Evolutionary conservation across 2,113 vertebrate species (phyloP).

Genomic region (Anguilla japonica): DNA sequence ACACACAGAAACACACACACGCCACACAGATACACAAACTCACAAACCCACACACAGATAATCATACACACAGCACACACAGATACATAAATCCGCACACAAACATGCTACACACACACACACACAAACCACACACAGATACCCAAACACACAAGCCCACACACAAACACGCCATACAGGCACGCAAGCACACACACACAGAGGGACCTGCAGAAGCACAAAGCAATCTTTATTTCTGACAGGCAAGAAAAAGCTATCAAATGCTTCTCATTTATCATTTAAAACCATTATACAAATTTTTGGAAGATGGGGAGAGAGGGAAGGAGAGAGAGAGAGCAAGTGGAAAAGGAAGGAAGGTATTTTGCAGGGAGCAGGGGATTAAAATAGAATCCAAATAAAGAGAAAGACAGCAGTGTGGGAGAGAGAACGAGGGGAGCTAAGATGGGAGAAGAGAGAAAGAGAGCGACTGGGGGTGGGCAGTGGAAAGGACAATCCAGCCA

Average conservation of each 20-base stretch:
- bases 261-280: conserved; percentile 63
- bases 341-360: conserved; percentile 39
- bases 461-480: background rate
- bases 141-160: too few relatives aligned
- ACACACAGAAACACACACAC: too few relatives aligned
- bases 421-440: background rate
- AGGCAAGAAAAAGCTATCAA: conserved; percentile 52
- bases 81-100: too few relatives aligned
- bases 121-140: too few relatives aligned
- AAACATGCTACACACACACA: too few relatives aligned
- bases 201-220: background rate
- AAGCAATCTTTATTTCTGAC: conserved; percentile 38
- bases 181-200: background rate
- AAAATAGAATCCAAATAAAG: conserved; percentile 14
- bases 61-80: too few relatives aligned
- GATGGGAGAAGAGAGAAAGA: background rate
- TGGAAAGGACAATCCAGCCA: too few relatives aligned
- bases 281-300: conserved; percentile 51
- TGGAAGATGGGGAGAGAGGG: conserved; percentile 50
- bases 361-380: conserved; percentile 24
- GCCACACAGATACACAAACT: too few relatives aligned
- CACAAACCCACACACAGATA: too few relatives aligned
- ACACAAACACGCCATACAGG: too few relatives aligned
- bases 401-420: conserved; percentile 7
- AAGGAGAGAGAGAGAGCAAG: conserved; percentile 14